These are phyloP conservation scores for Castor canadensis DNA, from an alignment of 2,113 vertebrate genomes.

Conservation along the genomic window DNA sequence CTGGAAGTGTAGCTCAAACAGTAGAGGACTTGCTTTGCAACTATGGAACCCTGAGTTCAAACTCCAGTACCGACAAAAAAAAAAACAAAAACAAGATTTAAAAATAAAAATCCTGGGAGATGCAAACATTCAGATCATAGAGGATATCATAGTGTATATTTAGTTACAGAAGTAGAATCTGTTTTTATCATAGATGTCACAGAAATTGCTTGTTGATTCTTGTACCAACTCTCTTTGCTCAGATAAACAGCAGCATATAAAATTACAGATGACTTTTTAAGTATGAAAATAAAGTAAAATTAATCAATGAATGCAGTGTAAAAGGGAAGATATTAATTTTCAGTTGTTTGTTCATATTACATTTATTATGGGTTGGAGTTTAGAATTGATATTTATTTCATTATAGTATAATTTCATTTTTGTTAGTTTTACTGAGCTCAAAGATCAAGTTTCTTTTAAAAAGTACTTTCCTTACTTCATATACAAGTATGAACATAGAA, in stretches of 20 bases:
- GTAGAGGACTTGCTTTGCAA: no score
- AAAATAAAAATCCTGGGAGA: not conserved
- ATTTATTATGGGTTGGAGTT: not conserved
- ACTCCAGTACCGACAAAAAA: no score
- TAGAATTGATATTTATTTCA: not conserved
- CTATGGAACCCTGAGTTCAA: no score
- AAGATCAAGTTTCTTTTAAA: not conserved
- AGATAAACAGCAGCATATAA: not conserved
- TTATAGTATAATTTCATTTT: not conserved
- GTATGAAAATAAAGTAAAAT: not conserved
- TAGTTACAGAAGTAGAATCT: not conserved
- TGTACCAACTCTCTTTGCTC: not conserved
- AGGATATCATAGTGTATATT: not conserved
- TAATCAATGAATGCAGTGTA: not conserved
- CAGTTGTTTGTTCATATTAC: not conserved
- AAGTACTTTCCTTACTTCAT: not conserved
- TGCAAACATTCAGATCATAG: not conserved
- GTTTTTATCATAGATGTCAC: not conserved
- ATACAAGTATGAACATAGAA: no score
- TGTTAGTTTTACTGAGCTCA: not conserved
- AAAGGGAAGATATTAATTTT: not conserved
- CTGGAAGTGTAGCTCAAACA: no score
- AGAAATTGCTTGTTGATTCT: not conserved
- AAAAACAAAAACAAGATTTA: no score
- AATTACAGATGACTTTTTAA: not conserved